phyloP scores from a whole-genome alignment of 1,140 invertebrate genomes.

The Drosophila leontia region DNA sequence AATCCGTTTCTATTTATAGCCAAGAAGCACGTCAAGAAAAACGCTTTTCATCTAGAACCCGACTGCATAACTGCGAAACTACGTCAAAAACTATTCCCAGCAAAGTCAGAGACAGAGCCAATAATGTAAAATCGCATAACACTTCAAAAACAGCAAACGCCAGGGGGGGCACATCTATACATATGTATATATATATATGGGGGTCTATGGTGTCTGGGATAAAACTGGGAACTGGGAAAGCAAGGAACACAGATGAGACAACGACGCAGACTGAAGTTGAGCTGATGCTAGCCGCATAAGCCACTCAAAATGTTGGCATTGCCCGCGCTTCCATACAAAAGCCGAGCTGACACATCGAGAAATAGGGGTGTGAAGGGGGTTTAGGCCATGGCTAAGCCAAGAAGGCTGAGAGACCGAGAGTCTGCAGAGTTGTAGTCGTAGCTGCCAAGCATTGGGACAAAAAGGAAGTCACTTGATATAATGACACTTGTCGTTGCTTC shows the following conservation, averaged over 20 bases:
- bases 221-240: background rate
- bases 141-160: slow-evolving; percentile 63
- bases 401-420: slow-evolving; percentile 4
- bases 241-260: background rate
- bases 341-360: slow-evolving; percentile 43
- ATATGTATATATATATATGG: background rate
- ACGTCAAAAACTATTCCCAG: slow-evolving; percentile 47
- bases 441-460: slow-evolving; percentile 53
- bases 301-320: slow-evolving; percentile 75
- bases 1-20: slow-evolving; percentile 47
- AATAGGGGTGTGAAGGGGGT: background rate
- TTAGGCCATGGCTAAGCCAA: slow-evolving; percentile 33
- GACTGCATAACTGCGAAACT: slow-evolving; percentile 34
- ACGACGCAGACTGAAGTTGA: slow-evolving; percentile 28
- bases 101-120: slow-evolving; percentile 60
- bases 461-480: slow-evolving; percentile 79
- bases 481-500: slow-evolving; percentile 74
- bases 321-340: slow-evolving; percentile 48
- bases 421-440: slow-evolving; percentile 33
- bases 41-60: slow-evolving; percentile 29
- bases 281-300: slow-evolving; percentile 52
- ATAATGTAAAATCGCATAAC: slow-evolving; percentile 81
- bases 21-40: slow-evolving; percentile 38
- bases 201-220: slow-evolving; percentile 8
- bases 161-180: slow-evolving; percentile 12